A percentile compares a stretch with the other conserved stretches of the same genome.
These are phyloP conservation scores for Drosophila stalkeri DNA, from an alignment of 2,888 invertebrate species.

Conservation along the genomic window DNA sequence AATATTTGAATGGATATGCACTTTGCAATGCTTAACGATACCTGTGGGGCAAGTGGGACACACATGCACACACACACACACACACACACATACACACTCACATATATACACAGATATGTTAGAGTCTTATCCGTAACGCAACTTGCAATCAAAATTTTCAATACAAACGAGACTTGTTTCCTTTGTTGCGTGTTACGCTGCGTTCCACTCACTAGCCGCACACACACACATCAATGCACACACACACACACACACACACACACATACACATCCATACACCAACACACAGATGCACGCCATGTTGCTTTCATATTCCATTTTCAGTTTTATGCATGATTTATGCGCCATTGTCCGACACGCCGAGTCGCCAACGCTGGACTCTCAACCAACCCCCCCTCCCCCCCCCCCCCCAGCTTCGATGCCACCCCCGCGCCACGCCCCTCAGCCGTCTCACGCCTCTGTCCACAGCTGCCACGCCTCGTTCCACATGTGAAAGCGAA, in stretches of 20 bases:
- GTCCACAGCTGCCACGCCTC: background rate
- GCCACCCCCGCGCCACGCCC: slow-evolving; percentile 5
- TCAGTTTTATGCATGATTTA: slow-evolving; percentile 70
- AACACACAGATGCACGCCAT: slow-evolving; percentile 25
- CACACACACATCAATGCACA: slow-evolving; percentile 4
- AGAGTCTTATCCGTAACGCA: slow-evolving; percentile 45
- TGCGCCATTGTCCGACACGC: slow-evolving; percentile 64
- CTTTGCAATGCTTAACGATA: slow-evolving; percentile 34
- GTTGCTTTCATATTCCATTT: slow-evolving; percentile 85
- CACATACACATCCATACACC: background rate
- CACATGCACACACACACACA: background rate
- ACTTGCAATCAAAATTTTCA: slow-evolving; percentile 64
- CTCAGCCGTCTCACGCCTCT: background rate
- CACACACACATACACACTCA: background rate
- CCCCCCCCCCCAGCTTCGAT: background rate
- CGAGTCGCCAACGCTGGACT: slow-evolving; percentile 45
- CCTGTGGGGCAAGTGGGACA: slow-evolving; percentile 20
- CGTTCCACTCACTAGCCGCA: slow-evolving; percentile 27
- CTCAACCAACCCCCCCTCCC: background rate
- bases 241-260: slow-evolving; percentile 88
- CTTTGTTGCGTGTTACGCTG: slow-evolving; percentile 54
- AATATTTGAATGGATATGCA: slow-evolving; percentile 31
- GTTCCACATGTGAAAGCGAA: slow-evolving; percentile 54
- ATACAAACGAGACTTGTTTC: slow-evolving; percentile 62
- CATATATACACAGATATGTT: background rate